Percentiles rank a stretch among this genome's conserved stretches.
Conservation (phyloP, 2,888 invertebrate genomes). For the Chirona hameri region DNA sequence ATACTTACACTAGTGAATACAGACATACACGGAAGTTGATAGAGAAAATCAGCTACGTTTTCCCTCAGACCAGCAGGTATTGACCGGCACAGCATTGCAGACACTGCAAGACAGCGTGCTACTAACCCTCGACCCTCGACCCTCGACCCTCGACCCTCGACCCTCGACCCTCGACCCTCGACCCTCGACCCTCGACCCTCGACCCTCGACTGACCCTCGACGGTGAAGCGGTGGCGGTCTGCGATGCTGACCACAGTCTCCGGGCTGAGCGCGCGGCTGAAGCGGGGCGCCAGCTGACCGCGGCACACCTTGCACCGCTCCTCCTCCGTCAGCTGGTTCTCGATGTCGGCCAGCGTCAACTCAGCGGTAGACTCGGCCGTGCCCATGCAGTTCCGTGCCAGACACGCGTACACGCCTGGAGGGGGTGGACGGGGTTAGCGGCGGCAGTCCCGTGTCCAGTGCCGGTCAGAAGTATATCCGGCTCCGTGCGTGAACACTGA, state of each 20-base stretch:
- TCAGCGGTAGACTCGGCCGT: conserved; percentile 81
- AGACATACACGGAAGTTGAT: no score
- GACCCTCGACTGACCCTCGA: conserved; percentile 71
- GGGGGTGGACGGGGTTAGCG: neutral
- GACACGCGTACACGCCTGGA: conserved; percentile 76
- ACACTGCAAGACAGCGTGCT: no score
- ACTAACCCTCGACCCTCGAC: no score
- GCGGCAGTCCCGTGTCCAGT: neutral
- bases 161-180: no score
- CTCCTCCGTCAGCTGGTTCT: conserved; percentile 81
- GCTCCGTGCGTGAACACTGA: no score
- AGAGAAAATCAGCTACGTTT: no score
- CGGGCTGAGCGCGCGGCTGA: neutral
- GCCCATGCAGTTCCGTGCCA: conserved; percentile 87
- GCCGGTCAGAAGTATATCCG: no score
- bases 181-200: no score
- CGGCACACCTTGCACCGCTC: conserved; percentile 57
- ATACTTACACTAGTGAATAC: no score
- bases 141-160: no score
- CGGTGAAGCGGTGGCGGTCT: conserved; percentile 72
- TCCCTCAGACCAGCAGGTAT: no score
- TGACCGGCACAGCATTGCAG: no score
- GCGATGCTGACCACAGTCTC: conserved; percentile 62
- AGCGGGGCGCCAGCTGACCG: conserved; percentile 13
- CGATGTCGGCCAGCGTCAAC: conserved; percentile 83